Conservation (phyloP, 2,113 vertebrate genomes). For the Misgurnus mizolepis region DNA sequence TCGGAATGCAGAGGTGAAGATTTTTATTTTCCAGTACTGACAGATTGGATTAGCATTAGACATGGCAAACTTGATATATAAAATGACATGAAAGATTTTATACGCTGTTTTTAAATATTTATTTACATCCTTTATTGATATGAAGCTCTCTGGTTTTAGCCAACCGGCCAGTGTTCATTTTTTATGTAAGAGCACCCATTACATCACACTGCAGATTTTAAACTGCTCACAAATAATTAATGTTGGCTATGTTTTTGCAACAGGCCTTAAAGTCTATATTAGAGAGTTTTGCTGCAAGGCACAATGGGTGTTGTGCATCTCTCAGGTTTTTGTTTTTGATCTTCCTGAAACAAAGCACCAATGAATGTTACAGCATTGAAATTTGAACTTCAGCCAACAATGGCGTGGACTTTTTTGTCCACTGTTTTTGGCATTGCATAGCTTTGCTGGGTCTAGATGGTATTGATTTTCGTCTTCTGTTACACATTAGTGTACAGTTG, state of each 20-base stretch:
- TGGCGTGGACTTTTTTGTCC: background rate
- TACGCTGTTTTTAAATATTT: slow-evolving; percentile 41
- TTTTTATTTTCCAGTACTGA: too few relatives aligned
- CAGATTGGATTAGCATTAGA: too few relatives aligned
- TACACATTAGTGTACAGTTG: slow-evolving; percentile 20
- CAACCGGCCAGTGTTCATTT: slow-evolving; percentile 77
- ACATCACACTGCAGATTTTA: slow-evolving; percentile 76
- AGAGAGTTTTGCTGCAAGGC: slow-evolving; percentile 36
- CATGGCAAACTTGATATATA: too few relatives aligned
- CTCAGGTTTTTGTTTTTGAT: background rate
- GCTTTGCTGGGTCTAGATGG: background rate
- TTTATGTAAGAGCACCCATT: slow-evolving; percentile 79
- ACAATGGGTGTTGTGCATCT: slow-evolving; percentile 28
- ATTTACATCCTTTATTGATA: slow-evolving; percentile 49
- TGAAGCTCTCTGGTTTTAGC: slow-evolving; percentile 65
- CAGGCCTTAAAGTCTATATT: slow-evolving; percentile 47
- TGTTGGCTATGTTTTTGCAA: slow-evolving; percentile 65
- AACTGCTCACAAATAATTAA: slow-evolving; percentile 79
- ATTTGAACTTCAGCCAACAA: background rate
- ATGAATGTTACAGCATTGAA: background rate
- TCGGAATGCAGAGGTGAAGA: slow-evolving; percentile 58
- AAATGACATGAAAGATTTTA: slow-evolving; percentile 34
- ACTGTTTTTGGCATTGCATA: background rate
- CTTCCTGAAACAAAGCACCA: slow-evolving; percentile 12
- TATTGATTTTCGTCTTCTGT: slow-evolving; percentile 29